These are phyloP conservation scores for Idaea aversata DNA, from an alignment of 2,888 invertebrate species.

Conservation along the genomic window DNA sequence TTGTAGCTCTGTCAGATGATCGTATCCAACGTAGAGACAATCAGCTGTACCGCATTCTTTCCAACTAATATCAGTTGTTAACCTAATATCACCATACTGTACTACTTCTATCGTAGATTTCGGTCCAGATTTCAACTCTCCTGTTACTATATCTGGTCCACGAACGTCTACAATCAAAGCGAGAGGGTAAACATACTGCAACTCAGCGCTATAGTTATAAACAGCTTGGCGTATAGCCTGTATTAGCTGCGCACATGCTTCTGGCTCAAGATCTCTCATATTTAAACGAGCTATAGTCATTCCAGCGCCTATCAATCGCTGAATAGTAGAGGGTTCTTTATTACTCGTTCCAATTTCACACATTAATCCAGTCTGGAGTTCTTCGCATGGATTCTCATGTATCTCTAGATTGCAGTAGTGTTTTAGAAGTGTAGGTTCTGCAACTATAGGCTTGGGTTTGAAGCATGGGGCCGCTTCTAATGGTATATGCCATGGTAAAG, in stretches of 20 bases:
- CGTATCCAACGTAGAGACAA: conserved; percentile 78
- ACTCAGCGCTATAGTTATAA: conserved; percentile 70
- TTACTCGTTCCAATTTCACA: conserved; percentile 67
- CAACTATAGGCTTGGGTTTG: conserved; percentile 33
- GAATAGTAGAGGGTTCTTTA: conserved; percentile 61
- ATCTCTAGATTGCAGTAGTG: conserved; percentile 61
- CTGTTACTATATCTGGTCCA: conserved; percentile 66
- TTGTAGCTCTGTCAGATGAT: conserved; percentile 72
- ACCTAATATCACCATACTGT: conserved; percentile 57
- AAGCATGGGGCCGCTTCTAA: conserved; percentile 50
- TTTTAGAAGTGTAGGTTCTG: conserved; percentile 53
- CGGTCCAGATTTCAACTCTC: conserved; percentile 65
- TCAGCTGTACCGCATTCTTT: conserved; percentile 76
- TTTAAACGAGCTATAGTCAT: conserved; percentile 73
- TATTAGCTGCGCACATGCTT: conserved; percentile 46
- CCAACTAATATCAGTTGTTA: conserved; percentile 77
- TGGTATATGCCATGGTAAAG: conserved; percentile 72
- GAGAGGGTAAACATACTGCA: conserved; percentile 73
- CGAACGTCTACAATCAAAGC: conserved; percentile 66
- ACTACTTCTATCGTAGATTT: conserved; percentile 55
- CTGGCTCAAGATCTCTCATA: conserved; percentile 64
- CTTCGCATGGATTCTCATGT: conserved; percentile 63
- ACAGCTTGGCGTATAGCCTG: conserved; percentile 73
- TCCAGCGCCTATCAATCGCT: conserved; percentile 68
- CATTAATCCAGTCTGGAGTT: conserved; percentile 70